Evolutionary conservation across 1,140 invertebrate species (phyloP).

Genomic region (Calycopis cecrops): DNA sequence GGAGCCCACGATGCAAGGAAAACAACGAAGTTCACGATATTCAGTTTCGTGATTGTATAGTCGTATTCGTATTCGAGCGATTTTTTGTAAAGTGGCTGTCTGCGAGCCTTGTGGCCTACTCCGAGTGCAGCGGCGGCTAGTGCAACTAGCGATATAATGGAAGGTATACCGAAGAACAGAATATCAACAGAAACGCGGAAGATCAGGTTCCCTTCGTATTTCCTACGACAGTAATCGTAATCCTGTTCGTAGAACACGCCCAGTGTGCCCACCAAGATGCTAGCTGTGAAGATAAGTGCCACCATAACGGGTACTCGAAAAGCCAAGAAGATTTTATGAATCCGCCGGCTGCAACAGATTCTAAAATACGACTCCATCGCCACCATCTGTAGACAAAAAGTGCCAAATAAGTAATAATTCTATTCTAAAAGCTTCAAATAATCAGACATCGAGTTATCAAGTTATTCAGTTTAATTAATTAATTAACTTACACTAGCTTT

Average conservation of each 20-base stretch:
- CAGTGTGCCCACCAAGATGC: slow-evolving; percentile 22
- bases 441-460: too few relatives aligned
- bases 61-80: slow-evolving; percentile 80
- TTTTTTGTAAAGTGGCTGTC: slow-evolving; percentile 77
- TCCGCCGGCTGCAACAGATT: slow-evolving; percentile 74
- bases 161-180: slow-evolving; percentile 76
- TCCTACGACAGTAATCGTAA: slow-evolving; percentile 80
- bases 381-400: slow-evolving; percentile 78
- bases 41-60: slow-evolving; percentile 78
- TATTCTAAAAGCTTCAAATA: too few relatives aligned
- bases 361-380: slow-evolving; percentile 80
- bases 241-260: slow-evolving; percentile 40
- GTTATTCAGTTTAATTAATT: too few relatives aligned
- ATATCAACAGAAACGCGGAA: slow-evolving; percentile 75
- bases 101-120: slow-evolving; percentile 59
- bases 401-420: too few relatives aligned
- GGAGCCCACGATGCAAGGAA: slow-evolving; percentile 83
- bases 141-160: slow-evolving; percentile 67
- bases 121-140: slow-evolving; percentile 68
- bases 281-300: slow-evolving; percentile 21
- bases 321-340: slow-evolving; percentile 72
- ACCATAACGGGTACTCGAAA: slow-evolving; percentile 24
- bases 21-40: slow-evolving; percentile 79
- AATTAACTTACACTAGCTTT: too few relatives aligned
- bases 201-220: slow-evolving; percentile 53